Conservation (phyloP, 2,797 vertebrate genomes). For the Arnoldichthys spilopterus region DNA sequence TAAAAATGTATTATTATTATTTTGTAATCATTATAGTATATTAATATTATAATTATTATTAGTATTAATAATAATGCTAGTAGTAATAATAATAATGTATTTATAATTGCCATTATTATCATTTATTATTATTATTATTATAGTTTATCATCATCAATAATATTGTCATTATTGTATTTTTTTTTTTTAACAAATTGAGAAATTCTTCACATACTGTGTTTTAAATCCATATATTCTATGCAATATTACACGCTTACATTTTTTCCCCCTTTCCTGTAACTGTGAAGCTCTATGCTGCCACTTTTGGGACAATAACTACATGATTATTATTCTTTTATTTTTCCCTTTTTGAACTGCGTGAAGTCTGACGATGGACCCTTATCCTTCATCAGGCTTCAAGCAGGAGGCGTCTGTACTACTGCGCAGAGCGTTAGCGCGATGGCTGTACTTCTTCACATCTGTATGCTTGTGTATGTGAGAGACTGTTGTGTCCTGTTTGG, state of each 20-base stretch:
- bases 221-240: conserved; percentile 67
- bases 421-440: not conserved
- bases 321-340: not conserved
- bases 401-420: not conserved
- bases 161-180: too few relatives aligned
- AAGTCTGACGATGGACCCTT: too few relatives aligned
- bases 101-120: too few relatives aligned
- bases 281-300: conserved; percentile 54
- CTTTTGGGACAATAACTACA: conserved; percentile 9
- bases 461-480: not conserved
- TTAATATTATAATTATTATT: conserved; percentile 13
- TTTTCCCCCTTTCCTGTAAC: conserved; percentile 52
- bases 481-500: conserved; percentile 1
- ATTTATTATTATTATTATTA: too few relatives aligned
- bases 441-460: not conserved
- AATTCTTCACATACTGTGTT: not conserved
- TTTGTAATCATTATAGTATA: not conserved
- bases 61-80: not conserved
- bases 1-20: conserved; percentile 2
- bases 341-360: not conserved
- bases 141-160: too few relatives aligned
- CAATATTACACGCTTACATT: conserved; percentile 57
- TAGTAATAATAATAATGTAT: not conserved
- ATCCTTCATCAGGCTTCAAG: not conserved
- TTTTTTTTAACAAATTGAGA: not conserved